Evolutionary conservation across 2,888 invertebrate species (phyloP).

Genomic region (Leucozona laternaria): DNA sequence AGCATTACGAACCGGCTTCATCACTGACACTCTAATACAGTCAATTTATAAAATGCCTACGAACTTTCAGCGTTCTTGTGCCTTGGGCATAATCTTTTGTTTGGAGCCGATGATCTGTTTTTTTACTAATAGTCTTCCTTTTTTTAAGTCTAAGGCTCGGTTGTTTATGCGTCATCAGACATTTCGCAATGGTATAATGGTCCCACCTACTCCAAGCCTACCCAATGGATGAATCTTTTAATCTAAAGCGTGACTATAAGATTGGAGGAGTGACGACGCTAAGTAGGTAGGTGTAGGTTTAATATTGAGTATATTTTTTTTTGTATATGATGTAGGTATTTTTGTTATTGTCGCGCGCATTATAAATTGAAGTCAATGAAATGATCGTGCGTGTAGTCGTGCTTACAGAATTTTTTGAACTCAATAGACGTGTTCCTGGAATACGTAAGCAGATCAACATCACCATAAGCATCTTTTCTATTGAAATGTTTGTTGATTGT

Average conservation of each 20-base stretch:
- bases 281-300: not conserved
- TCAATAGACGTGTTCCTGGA: conserved; percentile 45
- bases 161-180: conserved; percentile 64
- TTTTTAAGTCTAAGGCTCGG: conserved; percentile 36
- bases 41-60: conserved; percentile 67
- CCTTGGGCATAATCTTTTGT: conserved; percentile 54
- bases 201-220: conserved; percentile 2
- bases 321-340: not conserved
- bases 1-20: conserved; percentile 62
- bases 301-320: not conserved
- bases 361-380: conserved; percentile 62
- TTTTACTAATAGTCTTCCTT: conserved; percentile 48
- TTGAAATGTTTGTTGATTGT: conserved; percentile 7
- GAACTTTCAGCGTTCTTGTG: conserved; percentile 35
- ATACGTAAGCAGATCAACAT: conserved; percentile 43
- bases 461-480: conserved; percentile 22
- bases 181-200: conserved; percentile 20
- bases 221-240: conserved; percentile 52
- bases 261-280: conserved; percentile 57
- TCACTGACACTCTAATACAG: conserved; percentile 38
- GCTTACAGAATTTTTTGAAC: conserved; percentile 41
- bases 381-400: conserved; percentile 34
- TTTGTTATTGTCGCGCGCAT: conserved; percentile 46
- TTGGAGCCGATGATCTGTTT: conserved; percentile 57
- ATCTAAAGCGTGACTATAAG: conserved; percentile 40